Conservation (phyloP, 2,888 invertebrate genomes). For the Cryptops parisi region DNA sequence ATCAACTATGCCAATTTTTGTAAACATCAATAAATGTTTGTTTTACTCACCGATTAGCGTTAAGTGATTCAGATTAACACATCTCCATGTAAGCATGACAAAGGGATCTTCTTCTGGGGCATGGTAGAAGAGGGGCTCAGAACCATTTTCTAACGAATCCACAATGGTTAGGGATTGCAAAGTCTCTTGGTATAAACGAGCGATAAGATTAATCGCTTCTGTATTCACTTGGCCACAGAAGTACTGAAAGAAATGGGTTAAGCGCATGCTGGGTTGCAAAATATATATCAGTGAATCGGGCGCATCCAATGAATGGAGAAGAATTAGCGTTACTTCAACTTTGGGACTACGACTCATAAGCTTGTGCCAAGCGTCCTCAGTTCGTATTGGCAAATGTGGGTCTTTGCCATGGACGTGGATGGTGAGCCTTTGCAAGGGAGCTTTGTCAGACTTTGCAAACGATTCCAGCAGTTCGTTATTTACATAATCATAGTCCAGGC, state of each 20-base stretch:
- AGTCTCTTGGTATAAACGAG: constrained; percentile 38
- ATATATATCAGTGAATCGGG: constrained; percentile 47
- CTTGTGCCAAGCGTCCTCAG: constrained; percentile 47
- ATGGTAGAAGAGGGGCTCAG: constrained; percentile 15
- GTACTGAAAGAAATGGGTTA: constrained; percentile 54
- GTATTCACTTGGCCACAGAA: constrained; percentile 52
- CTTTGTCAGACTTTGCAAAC: constrained; percentile 22
- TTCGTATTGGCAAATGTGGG: constrained; percentile 45
- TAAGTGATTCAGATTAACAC: constrained; percentile 42
- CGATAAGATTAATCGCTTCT: constrained; percentile 40
- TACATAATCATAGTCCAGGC: constrained; percentile 35
- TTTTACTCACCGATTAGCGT: constrained; percentile 39
- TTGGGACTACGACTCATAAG: constrained; percentile 40
- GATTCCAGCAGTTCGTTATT: constrained; percentile 26
- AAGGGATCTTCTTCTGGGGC: constrained; percentile 39
- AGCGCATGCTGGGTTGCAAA: constrained; percentile 51
- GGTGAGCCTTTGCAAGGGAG: constrained; percentile 37
- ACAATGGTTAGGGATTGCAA: constrained; percentile 46
- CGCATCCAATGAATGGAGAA: constrained; percentile 54
- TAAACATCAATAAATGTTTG: no score
- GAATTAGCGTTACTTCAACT: constrained; percentile 44
- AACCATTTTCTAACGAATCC: constrained; percentile 35
- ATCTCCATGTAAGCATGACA: constrained; percentile 51
- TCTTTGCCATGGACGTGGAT: constrained; percentile 55
- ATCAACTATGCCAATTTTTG: not conserved